Evolutionary conservation across 2,113 vertebrate genomes (phyloP).

Genomic region (Mobula birostris): DNA sequence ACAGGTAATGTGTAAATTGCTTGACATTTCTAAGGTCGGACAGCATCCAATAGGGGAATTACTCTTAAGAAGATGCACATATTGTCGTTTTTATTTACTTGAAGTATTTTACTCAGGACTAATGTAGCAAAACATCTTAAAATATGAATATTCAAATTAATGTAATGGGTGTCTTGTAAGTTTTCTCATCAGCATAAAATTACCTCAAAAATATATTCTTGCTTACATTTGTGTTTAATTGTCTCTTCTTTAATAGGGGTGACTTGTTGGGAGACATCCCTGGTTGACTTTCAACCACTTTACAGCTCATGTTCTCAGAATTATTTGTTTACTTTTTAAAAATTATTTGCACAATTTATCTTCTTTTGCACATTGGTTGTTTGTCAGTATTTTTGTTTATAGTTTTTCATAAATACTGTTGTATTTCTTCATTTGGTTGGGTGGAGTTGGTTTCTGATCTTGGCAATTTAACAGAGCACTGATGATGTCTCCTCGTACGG

Average conservation of each 20-base stretch:
- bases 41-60: neutral
- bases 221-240: neutral
- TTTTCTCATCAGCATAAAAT: neutral
- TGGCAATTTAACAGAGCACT: too few species aligned
- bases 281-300: too few species aligned
- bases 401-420: too few species aligned
- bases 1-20: too few species aligned
- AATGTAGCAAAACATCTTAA: neutral
- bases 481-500: too few species aligned
- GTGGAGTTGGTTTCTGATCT: too few species aligned
- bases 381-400: too few species aligned
- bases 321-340: too few species aligned
- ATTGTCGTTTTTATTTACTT: neutral
- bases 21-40: neutral
- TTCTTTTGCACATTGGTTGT: too few species aligned
- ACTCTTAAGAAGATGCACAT: neutral
- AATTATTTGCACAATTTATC: too few species aligned
- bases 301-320: too few species aligned
- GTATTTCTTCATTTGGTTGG: too few species aligned
- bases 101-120: neutral
- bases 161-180: neutral
- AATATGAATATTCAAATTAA: neutral
- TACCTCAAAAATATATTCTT: neutral
- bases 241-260: neutral
- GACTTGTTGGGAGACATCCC: neutral